Evolutionary conservation across 2,888 invertebrate species (phyloP), one percentile per base, ranked within the genome.

Genomic region (Thymelicus acteon): DNA sequence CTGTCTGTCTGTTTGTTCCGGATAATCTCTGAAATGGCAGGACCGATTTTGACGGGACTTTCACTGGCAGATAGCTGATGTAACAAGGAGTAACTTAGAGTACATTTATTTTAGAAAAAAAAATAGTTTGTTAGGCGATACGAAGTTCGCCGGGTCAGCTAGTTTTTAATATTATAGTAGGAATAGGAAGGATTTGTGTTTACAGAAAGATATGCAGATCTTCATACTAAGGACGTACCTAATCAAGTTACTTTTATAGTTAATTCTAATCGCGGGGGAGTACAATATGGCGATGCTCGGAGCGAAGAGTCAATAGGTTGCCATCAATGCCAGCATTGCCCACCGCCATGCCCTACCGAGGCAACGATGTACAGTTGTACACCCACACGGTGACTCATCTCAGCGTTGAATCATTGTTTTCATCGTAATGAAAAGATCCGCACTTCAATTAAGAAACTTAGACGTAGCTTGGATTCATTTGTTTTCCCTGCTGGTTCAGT

Each of bases 341-440:
- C 31, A 31, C 31, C 31, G 31, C 31, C 31, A 31, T 5, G 3
- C 31, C 31, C 31, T 5, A 31, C 31, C 31, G 31, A 67, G 60
- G 66, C 67, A 72, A 67, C 67, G 71, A 72, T 72, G 72, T 71
- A 72, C 77, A 72, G 31, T 31, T 31, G 31, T 31, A 31, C 31
- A 72, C 79, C 80, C 76, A 75, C 75, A 72, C 76, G 62, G 76
- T 89, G 89, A 90, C 73, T 91, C 89, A 90, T 65, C 73, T 76
- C 77, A 72, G 79, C 72, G 80, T 77, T 90, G 90, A 89, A 84
- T 89, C 90, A 90, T 88, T 90, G 86, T 87, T 88, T 85, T 83
- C 83, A 85, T 82, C 78, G 77, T 81, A 82, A 84, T 84, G 80
- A 81, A 84, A 80, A 82, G 75, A 81, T 80, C 83, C 79, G 70